Evolutionary conservation across 2,888 invertebrate genomes (phyloP).

Genomic region (Eupithecia pulchellata): DNA sequence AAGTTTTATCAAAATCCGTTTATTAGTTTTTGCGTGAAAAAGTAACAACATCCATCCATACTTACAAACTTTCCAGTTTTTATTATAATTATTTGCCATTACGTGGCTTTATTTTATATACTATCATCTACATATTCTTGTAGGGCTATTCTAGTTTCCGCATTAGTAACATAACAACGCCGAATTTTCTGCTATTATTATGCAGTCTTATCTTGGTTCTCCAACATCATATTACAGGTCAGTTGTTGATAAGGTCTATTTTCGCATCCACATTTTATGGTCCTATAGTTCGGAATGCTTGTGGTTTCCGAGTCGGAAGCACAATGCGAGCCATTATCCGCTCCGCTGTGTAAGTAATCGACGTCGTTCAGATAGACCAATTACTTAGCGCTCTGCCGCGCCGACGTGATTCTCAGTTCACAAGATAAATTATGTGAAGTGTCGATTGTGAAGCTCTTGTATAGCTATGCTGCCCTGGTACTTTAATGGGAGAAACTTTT

Average conservation of each 20-base stretch:
- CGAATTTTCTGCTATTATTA: neutral
- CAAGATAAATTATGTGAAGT: constrained; percentile 23
- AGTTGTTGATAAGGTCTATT: neutral
- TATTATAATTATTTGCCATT: neutral
- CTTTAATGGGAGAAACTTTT: neutral
- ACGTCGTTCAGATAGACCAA: constrained; percentile 29
- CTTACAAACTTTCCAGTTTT: too few species aligned
- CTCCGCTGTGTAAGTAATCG: constrained; percentile 48
- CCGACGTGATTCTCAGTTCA: constrained; percentile 22
- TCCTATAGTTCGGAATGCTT: constrained; percentile 54
- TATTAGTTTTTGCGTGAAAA: too few species aligned
- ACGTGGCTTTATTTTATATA: neutral
- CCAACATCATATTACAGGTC: neutral
- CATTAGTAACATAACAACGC: constrained; percentile 1
- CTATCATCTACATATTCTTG: neutral
- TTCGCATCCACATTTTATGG: constrained; percentile 13
- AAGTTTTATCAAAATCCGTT: too few species aligned
- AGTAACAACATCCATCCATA: neutral
- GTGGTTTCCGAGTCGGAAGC: constrained; percentile 69
- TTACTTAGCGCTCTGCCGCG: constrained; percentile 35
- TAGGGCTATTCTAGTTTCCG: neutral
- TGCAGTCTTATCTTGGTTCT: neutral
- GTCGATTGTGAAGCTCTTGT: constrained; percentile 5
- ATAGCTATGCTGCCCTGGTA: constrained; percentile 1
- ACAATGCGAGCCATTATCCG: constrained; percentile 47